Conservation (phyloP, 2,888 invertebrate genomes). For the Latheticus oryzae region DNA sequence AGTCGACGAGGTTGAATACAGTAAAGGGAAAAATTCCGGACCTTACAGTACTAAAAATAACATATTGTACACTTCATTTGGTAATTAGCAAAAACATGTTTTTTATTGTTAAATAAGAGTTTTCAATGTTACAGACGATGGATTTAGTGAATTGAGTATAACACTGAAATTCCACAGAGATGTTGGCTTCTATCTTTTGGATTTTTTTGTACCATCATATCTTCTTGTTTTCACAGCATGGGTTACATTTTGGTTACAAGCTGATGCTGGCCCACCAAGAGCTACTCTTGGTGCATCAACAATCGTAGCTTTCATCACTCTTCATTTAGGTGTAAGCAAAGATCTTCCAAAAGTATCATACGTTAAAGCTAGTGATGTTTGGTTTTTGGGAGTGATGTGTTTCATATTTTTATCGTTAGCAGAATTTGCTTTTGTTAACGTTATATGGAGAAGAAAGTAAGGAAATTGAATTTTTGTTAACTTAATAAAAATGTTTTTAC, state of each 20-base stretch:
- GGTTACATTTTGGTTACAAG: conserved; percentile 91
- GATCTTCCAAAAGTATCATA: conserved; percentile 90
- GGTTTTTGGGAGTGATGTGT: conserved; percentile 87
- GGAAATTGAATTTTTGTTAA: conserved; percentile 50
- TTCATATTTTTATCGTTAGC: conserved; percentile 89
- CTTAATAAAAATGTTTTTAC: conserved; percentile 22
- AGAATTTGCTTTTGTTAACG: conserved; percentile 90
- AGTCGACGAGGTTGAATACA: conserved; percentile 69
- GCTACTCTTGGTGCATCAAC: conserved; percentile 86
- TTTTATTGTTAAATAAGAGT: conserved; percentile 73
- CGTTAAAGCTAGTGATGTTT: conserved; percentile 90
- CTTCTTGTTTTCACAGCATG: conserved; percentile 88
- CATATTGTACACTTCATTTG: too few relatives aligned
- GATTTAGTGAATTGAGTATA: conserved; percentile 83
- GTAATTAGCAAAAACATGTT: too few relatives aligned
- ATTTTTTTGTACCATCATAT: conserved; percentile 89
- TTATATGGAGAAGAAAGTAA: conserved; percentile 86
- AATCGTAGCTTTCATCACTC: conserved; percentile 87
- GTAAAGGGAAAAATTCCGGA: conserved; percentile 76
- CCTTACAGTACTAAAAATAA: too few relatives aligned
- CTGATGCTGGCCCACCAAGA: conserved; percentile 85
- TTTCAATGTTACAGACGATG: conserved; percentile 78
- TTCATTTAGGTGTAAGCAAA: conserved; percentile 86
- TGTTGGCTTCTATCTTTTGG: conserved; percentile 89
- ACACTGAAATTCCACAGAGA: conserved; percentile 83